A percentile compares a stretch with the other conserved stretches of the same genome.
Evolutionary conservation across 2,888 invertebrate species (phyloP).

Genomic region (Pomacea canaliculata): DNA sequence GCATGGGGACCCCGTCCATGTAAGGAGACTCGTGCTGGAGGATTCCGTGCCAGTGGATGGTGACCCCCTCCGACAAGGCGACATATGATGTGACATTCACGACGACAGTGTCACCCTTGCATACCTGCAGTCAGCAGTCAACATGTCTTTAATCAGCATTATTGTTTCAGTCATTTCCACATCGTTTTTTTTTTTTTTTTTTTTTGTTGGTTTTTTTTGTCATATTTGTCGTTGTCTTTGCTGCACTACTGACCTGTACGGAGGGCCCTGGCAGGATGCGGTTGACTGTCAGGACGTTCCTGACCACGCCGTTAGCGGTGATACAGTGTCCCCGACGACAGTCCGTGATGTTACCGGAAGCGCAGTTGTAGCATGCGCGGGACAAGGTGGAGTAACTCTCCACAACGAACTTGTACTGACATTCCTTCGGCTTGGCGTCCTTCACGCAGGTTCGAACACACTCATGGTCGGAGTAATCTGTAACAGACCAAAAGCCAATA

Average conservation of each 20-base stretch:
- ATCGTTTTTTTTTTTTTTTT: no score
- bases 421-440: constrained; percentile 76
- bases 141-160: no score
- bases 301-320: constrained; percentile 83
- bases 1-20: constrained; percentile 62
- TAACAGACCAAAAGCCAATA: background rate
- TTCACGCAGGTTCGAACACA: constrained; percentile 78
- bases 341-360: constrained; percentile 78
- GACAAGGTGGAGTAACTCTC: constrained; percentile 88
- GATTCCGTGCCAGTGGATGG: constrained; percentile 91
- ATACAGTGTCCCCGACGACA: constrained; percentile 86
- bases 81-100: constrained; percentile 86
- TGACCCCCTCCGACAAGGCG: constrained; percentile 81
- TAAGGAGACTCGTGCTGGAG: constrained; percentile 53
- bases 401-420: constrained; percentile 79
- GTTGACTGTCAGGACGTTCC: constrained; percentile 81
- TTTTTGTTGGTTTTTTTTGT: no score
- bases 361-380: constrained; percentile 89
- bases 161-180: no score
- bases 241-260: constrained; percentile 70
- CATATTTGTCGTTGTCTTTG: no score
- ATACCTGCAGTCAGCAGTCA: no score
- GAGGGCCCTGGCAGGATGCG: constrained; percentile 89
- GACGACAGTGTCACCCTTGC: constrained; percentile 81
- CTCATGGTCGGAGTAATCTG: constrained; percentile 71